These are phyloP conservation scores for Graphium colonna DNA, from an alignment of 2,888 invertebrate species.

Conservation along the genomic window DNA sequence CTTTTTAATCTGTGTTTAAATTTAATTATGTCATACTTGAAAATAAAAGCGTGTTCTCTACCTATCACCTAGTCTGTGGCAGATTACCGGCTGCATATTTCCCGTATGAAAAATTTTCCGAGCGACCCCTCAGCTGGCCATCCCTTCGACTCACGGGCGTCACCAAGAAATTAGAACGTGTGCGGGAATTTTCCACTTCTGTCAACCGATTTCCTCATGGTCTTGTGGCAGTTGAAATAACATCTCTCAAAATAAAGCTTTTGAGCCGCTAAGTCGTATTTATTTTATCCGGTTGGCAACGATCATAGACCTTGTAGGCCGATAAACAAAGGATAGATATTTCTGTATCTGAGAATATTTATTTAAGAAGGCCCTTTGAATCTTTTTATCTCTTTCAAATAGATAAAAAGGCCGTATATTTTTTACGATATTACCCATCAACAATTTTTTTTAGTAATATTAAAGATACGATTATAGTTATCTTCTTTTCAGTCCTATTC, in stretches of 20 bases:
- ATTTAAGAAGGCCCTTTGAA: not conserved
- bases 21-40: no score
- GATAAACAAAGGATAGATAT: no score
- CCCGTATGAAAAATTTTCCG: constrained; percentile 17
- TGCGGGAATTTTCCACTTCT: constrained; percentile 1
- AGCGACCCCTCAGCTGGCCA: not conserved
- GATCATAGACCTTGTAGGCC: no score
- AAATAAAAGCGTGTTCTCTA: no score
- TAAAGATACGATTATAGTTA: no score
- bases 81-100: constrained; percentile 19
- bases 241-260: not conserved
- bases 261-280: not conserved
- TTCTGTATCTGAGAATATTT: not conserved
- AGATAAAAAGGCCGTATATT: no score
- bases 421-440: no score
- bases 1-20: no score
- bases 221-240: not conserved
- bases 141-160: constrained; percentile 13
- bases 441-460: no score
- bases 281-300: not conserved
- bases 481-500: no score
- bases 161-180: constrained; percentile 11
- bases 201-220: no score
- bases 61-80: not conserved
- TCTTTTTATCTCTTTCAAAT: no score